Evolutionary conservation across 2,113 vertebrate species (phyloP).

Genomic region (Syngnathus typhle): DNA sequence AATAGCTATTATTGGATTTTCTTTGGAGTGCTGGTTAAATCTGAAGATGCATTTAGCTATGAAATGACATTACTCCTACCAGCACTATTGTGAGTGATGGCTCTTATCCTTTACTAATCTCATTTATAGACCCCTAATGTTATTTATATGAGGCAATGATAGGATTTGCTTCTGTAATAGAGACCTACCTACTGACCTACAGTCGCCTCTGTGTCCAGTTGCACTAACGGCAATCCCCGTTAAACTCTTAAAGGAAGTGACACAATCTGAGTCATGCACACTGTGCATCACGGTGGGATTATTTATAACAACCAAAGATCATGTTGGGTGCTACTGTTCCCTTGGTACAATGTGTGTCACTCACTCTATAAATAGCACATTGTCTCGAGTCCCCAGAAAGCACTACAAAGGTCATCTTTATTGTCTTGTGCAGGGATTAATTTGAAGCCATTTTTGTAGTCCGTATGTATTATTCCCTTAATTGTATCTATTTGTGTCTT

Average conservation of each 20-base stretch:
- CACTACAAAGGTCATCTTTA: slow-evolving; percentile 7
- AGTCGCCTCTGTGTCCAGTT: background rate
- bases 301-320: slow-evolving; percentile 16
- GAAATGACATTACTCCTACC: slow-evolving; percentile 29
- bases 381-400: slow-evolving; percentile 35
- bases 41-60: slow-evolving; percentile 30
- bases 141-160: slow-evolving; percentile 20
- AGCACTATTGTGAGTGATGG: slow-evolving; percentile 28
- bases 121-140: slow-evolving; percentile 44
- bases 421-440: background rate
- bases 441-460: background rate
- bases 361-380: slow-evolving; percentile 46
- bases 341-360: slow-evolving; percentile 51
- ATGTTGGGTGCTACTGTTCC: slow-evolving; percentile 25
- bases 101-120: slow-evolving; percentile 40
- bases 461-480: background rate
- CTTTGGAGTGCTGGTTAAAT: slow-evolving; percentile 15
- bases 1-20: slow-evolving; percentile 12
- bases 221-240: background rate
- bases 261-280: slow-evolving; percentile 30
- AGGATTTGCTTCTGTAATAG: slow-evolving; percentile 18
- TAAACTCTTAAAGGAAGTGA: background rate
- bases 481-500: slow-evolving; percentile 10
- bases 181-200: slow-evolving; percentile 11
- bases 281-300: slow-evolving; percentile 45